Base-by-base conservation (phyloP, 1,140 invertebrate species). In the Globodera ellingtonae region DNA sequence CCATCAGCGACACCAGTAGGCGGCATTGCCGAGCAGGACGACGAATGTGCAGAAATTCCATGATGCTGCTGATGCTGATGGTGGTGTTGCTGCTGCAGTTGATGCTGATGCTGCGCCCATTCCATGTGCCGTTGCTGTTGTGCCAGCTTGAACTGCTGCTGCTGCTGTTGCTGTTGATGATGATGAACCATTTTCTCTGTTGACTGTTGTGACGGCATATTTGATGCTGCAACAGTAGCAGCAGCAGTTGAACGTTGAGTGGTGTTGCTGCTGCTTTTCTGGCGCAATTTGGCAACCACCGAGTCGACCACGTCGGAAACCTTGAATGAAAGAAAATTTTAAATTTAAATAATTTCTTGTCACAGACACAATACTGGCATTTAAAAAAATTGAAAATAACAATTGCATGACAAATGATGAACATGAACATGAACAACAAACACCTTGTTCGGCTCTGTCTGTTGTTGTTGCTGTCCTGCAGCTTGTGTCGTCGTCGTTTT, bases 261-360 rank as follows among this genome's bases (percentile, higher is more conserved):
- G 4, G 0, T 70, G 66, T 46, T 46, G 59, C 75, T 69, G 50
- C 62, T 67, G 46, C 24, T 79, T 65, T 81, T 73, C 69, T 66
- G 52, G 21, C 80, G 65, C 35, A 81, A 66, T 56, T 73, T 78
- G 7, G 52, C 78, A 6, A 81, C 80, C 44, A 81, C 80, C n/a
- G 80, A 81, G 52, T 81, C 80, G 21, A 81, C 80, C 9, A 81
- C 79, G 47, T 81, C 78, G n/a, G 78, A 70, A 66, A 81, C 80
- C 67, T 81, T 80, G n/a, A 46, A 66, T 24, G 35, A 70, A 24
- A 46, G 3, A 35, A 7, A 18, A 67, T 3, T 18, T 7, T 67
- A 35, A 7, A 67, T 15, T 18, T 67, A 67, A 67, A 67, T n/a
- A 67, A 4, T 52, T 35, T 35, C 35, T 35, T 35, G 35, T 35